Conservation (phyloP, 2,888 invertebrate genomes). For the Acholoe squamosa region DNA sequence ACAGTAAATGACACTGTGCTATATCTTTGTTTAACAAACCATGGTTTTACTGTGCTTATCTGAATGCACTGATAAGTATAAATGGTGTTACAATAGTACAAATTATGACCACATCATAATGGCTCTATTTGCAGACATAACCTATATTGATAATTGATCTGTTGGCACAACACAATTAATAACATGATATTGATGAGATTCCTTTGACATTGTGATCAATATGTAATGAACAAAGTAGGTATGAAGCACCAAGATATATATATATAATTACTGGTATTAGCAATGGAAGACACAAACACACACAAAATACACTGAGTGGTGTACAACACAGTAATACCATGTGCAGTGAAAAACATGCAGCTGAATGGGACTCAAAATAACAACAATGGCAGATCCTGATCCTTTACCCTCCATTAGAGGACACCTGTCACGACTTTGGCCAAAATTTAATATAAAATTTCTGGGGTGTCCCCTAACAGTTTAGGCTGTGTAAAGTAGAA, state of each 20-base stretch:
- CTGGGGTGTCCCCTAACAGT: neutral
- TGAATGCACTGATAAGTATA: neutral
- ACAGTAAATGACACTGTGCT: too few species aligned
- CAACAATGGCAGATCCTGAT: neutral
- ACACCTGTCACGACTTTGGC: neutral
- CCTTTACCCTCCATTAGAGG: neutral
- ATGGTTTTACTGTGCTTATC: neutral
- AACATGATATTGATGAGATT: neutral
- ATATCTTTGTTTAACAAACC: neutral
- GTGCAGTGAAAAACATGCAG: neutral
- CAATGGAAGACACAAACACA: slow-evolving; percentile 9
- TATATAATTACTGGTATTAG: neutral
- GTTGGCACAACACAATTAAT: neutral
- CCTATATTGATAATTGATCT: neutral
- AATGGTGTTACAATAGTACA: neutral
- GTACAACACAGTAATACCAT: neutral
- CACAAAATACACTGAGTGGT: neutral
- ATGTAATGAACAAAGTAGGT: neutral
- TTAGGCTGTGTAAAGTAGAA: neutral
- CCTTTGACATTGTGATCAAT: neutral
- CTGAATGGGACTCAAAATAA: neutral
- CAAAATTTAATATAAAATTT: neutral
- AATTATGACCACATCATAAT: neutral
- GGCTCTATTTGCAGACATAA: neutral
- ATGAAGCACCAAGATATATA: slow-evolving; percentile 17